Conservation (phyloP, 2,797 vertebrate species). For the Loris lydekkerianus region DNA sequence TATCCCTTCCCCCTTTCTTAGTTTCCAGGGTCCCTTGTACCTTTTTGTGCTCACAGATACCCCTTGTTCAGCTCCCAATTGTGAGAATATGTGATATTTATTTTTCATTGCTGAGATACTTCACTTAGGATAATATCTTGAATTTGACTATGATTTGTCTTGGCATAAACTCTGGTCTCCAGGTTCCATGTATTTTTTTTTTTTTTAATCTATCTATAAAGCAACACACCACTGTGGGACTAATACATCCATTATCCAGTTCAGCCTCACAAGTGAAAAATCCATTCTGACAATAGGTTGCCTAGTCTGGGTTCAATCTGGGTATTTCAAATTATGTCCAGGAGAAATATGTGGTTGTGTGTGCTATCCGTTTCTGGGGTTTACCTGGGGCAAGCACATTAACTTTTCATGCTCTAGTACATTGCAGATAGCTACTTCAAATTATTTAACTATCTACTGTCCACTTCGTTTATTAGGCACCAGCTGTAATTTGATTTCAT, state of each 20-base stretch:
- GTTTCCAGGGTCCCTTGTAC: neutral
- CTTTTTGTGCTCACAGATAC: neutral
- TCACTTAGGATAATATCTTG: neutral
- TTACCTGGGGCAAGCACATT: neutral
- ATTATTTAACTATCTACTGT: neutral
- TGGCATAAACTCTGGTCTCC: neutral
- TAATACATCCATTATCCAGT: neutral
- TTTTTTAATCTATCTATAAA: neutral
- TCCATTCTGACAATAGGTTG: neutral
- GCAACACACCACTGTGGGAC: fast-evolving
- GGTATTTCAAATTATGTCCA: neutral
- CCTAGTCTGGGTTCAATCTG: neutral
- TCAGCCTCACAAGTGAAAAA: neutral
- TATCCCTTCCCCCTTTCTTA: neutral
- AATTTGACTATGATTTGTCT: neutral
- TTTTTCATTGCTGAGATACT: neutral
- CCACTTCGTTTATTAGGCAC: neutral
- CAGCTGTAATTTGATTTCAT: neutral
- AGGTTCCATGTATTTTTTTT: neutral
- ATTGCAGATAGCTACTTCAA: neutral
- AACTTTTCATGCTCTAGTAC: too few species aligned
- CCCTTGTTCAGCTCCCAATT: neutral
- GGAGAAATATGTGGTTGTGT: neutral
- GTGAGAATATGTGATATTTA: neutral
- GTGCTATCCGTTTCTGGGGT: neutral